Conservation (phyloP, 2,888 invertebrate species). For the Aleiodes testaceus region DNA sequence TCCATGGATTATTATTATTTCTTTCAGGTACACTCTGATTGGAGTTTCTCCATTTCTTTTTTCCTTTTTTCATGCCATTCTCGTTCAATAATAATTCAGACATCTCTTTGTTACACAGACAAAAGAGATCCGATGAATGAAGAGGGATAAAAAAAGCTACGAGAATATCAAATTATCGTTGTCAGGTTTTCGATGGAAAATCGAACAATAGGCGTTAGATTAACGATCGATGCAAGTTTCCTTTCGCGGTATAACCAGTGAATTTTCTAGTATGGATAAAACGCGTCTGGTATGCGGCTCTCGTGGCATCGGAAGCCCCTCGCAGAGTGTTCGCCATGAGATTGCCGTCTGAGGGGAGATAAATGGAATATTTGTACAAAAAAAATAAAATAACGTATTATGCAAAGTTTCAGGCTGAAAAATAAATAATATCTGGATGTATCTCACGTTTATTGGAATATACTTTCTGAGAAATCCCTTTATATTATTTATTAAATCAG, state of each 20-base stretch:
- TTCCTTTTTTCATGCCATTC: background rate
- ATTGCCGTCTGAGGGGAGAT: constrained; percentile 3
- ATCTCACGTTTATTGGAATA: background rate
- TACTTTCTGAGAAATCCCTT: too few relatives aligned
- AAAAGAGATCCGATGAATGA: constrained; percentile 31
- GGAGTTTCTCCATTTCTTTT: constrained; percentile 13
- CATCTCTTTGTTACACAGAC: constrained; percentile 19
- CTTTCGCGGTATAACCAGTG: constrained; percentile 29
- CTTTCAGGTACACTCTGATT: constrained; percentile 4
- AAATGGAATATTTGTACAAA: background rate
- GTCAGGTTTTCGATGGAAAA: constrained; percentile 28
- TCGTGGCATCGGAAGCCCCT: constrained; percentile 3
- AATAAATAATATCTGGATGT: background rate
- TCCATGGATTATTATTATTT: too few relatives aligned
- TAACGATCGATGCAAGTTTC: constrained; percentile 44
- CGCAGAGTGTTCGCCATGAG: background rate
- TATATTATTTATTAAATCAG: too few relatives aligned
- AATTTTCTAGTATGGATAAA: constrained; percentile 10
- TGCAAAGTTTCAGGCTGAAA: background rate
- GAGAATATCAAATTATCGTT: constrained; percentile 42
- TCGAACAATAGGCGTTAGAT: constrained; percentile 40
- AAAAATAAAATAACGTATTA: too few relatives aligned
- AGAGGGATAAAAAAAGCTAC: constrained; percentile 24
- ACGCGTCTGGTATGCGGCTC: constrained; percentile 19
- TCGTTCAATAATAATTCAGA: constrained; percentile 10